phyloP scores from a whole-genome alignment of 1,140 invertebrate genomes.

The Achroia grisella region DNA sequence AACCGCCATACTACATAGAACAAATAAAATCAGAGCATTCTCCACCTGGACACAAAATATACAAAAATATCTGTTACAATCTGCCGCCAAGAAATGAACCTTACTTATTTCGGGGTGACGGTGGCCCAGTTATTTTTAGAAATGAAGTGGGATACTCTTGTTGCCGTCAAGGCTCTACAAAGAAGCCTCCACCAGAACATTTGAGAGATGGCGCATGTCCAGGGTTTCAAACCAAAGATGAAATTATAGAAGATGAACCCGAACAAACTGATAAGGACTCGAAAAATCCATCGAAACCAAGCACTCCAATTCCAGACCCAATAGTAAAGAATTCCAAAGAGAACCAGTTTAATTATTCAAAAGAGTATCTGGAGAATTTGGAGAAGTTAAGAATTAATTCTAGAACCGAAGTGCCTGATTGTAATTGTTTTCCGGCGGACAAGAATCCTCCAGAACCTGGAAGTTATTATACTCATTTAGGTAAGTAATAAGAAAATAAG shows the following conservation, averaged over 20 bases:
- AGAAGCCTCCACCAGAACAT: conserved; percentile 81
- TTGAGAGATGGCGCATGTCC: conserved; percentile 81
- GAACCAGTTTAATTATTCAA: conserved; percentile 68
- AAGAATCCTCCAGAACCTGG: conserved; percentile 89
- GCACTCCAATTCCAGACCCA: conserved; percentile 41
- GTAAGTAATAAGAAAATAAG: conserved; percentile 43
- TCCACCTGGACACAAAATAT: conserved; percentile 70
- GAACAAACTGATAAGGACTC: conserved; percentile 57
- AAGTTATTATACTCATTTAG: conserved; percentile 90
- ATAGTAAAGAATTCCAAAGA: conserved; percentile 55
- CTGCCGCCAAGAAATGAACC: conserved; percentile 54
- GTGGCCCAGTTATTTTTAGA: conserved; percentile 76
- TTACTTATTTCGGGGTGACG: conserved; percentile 79
- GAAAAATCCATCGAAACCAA: conserved; percentile 42
- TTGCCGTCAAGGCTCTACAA: conserved; percentile 80
- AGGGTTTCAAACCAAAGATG: conserved; percentile 81
- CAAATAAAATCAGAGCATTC: conserved; percentile 73
- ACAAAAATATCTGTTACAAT: conserved; percentile 63
- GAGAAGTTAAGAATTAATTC: conserved; percentile 81
- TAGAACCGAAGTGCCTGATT: conserved; percentile 87
- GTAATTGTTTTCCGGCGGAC: conserved; percentile 86
- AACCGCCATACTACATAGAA: conserved; percentile 67
- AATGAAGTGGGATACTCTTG: conserved; percentile 79
- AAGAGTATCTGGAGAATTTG: conserved; percentile 77
- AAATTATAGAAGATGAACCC: conserved; percentile 75